Base-by-base conservation (phyloP, 2,888 invertebrate genomes). In the Tupiocoris notatus region DNA sequence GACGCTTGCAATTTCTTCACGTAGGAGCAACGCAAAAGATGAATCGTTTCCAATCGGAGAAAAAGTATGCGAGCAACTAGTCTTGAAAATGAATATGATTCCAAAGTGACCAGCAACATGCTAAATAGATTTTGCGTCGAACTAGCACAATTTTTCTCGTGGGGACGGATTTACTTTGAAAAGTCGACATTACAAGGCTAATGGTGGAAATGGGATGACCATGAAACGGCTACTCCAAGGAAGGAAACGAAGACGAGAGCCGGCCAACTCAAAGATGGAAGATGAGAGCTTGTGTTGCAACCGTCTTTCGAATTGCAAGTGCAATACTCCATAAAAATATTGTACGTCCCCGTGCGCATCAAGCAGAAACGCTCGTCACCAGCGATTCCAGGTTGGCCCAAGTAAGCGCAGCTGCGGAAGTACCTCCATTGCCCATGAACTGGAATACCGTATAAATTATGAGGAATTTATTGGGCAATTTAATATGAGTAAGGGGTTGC, bases 291-390 rank as follows among this genome's bases (percentile, higher is more conserved):
- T 1, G 88, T 84, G 83, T 96, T 96, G 83, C 96, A 96, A 0
- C 95, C 95, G 83, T 96, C 95, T 84, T 95, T 95, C 82, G 92
- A 93, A 81, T 93, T 93, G 81, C 96, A 96, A 0, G 95, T 95
- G 83, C 96, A 96, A 82, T 93, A 95, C 84, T 96, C 96, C 86
- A 94, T 91, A 83, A 95, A 96, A 80, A 96, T 94, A 83, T 96
- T 95, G 84, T 94, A 95, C 0, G 94, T 94, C 20, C 95, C 95
- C 0, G 94, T 93, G 81, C 95, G 87, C 92, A 95, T 93, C 12
- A 95, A 85, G 81, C 96, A 96, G 84, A 92, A 95, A 74, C 96
- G 87, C 84, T 96, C 95, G 81, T 96, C 95, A 0, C 94, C 94
- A 81, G 88, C 90, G 67, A 96, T 92, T 0, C 96, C 96, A 0